A percentile compares a stretch with the other conserved stretches of the same genome.
Conservation (phyloP, 2,888 invertebrate genomes). For the Agriopis aurantiaria region DNA sequence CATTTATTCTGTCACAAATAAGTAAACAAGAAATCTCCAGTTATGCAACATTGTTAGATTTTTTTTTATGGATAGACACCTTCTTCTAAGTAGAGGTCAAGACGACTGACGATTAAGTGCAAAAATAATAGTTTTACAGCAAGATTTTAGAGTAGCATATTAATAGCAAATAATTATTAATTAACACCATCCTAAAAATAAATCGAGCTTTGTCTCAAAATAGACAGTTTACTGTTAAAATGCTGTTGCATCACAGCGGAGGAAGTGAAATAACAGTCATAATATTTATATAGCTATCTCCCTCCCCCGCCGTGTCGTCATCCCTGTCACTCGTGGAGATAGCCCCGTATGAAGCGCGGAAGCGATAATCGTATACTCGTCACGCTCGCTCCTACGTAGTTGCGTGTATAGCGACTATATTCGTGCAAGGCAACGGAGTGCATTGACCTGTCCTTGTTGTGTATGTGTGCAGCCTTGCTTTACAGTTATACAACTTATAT, state of each 20-base stretch:
- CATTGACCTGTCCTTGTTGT: slow-evolving; percentile 86
- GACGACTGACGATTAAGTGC: too few relatives aligned
- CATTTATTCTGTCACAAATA: too few relatives aligned
- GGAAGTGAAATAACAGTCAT: slow-evolving; percentile 86
- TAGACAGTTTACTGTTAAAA: slow-evolving; percentile 77
- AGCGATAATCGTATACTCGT: slow-evolving; percentile 55
- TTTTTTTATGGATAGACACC: too few relatives aligned
- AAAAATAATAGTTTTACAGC: background rate
- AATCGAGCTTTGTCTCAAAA: slow-evolving; percentile 79
- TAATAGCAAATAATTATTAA: slow-evolving; percentile 34
- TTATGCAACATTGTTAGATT: too few relatives aligned
- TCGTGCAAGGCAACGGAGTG: slow-evolving; percentile 84
- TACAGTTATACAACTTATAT: slow-evolving; percentile 76
- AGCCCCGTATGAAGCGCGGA: slow-evolving; percentile 64
- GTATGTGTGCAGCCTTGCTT: slow-evolving; percentile 85
- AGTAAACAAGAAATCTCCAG: too few relatives aligned
- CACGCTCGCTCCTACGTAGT: slow-evolving; percentile 58
- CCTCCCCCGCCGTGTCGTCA: slow-evolving; percentile 66
- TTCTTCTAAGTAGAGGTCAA: too few relatives aligned
- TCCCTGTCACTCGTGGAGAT: slow-evolving; percentile 73
- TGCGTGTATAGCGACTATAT: slow-evolving; percentile 63
- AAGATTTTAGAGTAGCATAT: background rate
- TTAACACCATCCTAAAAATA: slow-evolving; percentile 63
- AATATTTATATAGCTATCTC: slow-evolving; percentile 83
- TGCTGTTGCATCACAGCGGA: slow-evolving; percentile 84